These are phyloP conservation scores for Trimorus sp. DNA, from an alignment of 2,888 invertebrate species.

Conservation along the genomic window DNA sequence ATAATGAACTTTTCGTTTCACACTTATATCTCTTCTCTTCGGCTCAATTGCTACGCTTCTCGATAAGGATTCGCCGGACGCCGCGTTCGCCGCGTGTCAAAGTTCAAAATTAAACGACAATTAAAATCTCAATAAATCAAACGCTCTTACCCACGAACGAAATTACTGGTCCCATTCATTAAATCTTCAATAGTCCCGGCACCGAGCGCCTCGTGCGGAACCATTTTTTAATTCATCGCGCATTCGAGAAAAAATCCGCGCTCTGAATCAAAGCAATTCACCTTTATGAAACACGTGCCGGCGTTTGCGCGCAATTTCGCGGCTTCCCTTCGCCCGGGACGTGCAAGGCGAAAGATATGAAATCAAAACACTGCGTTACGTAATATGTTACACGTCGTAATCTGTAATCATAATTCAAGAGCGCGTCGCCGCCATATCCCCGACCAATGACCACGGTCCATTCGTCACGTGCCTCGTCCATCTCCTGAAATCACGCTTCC, in stretches of 20 bases:
- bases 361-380: constrained; percentile 61
- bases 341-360: constrained; percentile 52
- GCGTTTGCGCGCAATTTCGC: constrained; percentile 57
- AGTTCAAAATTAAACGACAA: neutral
- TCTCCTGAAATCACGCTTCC: constrained; percentile 77
- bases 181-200: constrained; percentile 7
- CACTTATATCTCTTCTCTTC: constrained; percentile 3
- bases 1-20: constrained; percentile 47
- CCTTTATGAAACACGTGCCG: constrained; percentile 66
- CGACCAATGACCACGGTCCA: constrained; percentile 74
- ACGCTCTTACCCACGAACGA: no score
- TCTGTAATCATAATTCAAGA: constrained; percentile 77
- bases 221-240: constrained; percentile 41
- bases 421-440: constrained; percentile 67
- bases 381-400: constrained; percentile 68
- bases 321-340: constrained; percentile 37
- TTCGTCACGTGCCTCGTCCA: constrained; percentile 78
- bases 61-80: no score
- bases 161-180: no score
- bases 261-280: constrained; percentile 53
- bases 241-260: constrained; percentile 32
- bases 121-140: no score
- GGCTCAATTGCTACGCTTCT: no score
- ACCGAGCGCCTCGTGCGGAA: constrained; percentile 37
- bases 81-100: neutral